Percentiles rank a stretch among this genome's conserved stretches.
Conservation (phyloP, 2,888 invertebrate genomes). For the Hirtodrosophila cameraria region DNA sequence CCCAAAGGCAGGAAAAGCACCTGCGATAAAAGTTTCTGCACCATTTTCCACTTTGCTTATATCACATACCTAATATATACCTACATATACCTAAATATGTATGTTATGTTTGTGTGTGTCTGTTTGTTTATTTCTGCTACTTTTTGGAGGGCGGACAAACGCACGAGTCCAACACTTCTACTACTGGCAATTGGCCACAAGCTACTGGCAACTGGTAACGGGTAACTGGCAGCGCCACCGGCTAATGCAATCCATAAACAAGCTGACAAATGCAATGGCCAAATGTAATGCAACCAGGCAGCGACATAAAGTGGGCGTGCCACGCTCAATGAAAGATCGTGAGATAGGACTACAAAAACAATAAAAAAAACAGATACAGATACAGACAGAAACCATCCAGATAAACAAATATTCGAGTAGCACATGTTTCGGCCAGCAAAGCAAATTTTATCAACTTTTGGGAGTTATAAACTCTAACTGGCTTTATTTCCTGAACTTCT, state of each 20-base stretch:
- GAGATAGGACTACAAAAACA: conserved; percentile 3
- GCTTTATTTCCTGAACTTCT: not conserved
- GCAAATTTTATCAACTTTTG: conserved; percentile 3
- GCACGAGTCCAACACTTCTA: conserved; percentile 34
- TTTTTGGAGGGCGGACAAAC: conserved; percentile 27
- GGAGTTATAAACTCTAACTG: conserved; percentile 3
- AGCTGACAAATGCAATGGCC: conserved; percentile 59
- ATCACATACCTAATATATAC: conserved; percentile 42
- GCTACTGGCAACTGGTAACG: conserved; percentile 4
- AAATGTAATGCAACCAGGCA: conserved; percentile 6
- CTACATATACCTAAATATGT: too few species aligned
- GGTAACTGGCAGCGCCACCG: conserved; percentile 4
- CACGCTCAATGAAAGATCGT: conserved; percentile 25
- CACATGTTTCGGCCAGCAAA: not conserved
- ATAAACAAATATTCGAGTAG: not conserved
- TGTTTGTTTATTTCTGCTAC: conserved; percentile 6
- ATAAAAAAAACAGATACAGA: conserved; percentile 8
- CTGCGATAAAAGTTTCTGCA: conserved; percentile 76
- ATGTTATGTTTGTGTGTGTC: not conserved
- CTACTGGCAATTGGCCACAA: not conserved
- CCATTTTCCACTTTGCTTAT: conserved; percentile 70
- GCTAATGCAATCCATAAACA: conserved; percentile 61
- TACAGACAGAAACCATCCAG: not conserved
- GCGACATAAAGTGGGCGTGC: conserved; percentile 28
- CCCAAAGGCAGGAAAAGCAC: conserved; percentile 58